Conservation (phyloP, 92 coral and sea anemone genomes). For the Anthopleura xanthogrammica region DNA sequence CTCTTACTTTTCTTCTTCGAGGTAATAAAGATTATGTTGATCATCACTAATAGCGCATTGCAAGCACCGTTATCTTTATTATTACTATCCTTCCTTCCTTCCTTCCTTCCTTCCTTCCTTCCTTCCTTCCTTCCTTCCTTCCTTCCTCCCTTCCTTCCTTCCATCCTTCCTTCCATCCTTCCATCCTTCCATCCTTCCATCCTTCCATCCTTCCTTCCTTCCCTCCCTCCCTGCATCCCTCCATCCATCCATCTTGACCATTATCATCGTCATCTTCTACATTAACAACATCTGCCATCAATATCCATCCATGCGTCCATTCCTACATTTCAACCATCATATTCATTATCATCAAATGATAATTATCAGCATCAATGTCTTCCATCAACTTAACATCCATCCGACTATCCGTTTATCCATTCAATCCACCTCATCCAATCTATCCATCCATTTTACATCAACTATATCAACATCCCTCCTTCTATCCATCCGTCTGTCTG, state of each 20-base stretch:
- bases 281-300: too few relatives aligned
- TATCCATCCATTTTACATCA: too few relatives aligned
- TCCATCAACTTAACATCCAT: background rate
- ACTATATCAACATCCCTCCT: too few relatives aligned
- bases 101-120: too few relatives aligned
- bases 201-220: background rate
- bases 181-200: background rate
- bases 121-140: background rate
- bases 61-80: background rate
- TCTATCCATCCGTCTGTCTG: too few relatives aligned
- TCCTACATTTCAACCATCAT: too few relatives aligned
- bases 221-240: background rate
- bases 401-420: background rate
- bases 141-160: background rate
- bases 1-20: constrained; percentile 82
- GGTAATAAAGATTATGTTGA: constrained; percentile 38
- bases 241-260: background rate
- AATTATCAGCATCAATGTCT: too few relatives aligned
- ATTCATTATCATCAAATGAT: too few relatives aligned
- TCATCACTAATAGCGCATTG: background rate
- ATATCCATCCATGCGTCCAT: background rate
- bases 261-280: too few relatives aligned
- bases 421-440: too few relatives aligned
- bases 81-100: background rate
- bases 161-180: too few relatives aligned